phyloP scores from a whole-genome alignment of 2,113 vertebrate genomes.

The Chamaea fasciata region DNA sequence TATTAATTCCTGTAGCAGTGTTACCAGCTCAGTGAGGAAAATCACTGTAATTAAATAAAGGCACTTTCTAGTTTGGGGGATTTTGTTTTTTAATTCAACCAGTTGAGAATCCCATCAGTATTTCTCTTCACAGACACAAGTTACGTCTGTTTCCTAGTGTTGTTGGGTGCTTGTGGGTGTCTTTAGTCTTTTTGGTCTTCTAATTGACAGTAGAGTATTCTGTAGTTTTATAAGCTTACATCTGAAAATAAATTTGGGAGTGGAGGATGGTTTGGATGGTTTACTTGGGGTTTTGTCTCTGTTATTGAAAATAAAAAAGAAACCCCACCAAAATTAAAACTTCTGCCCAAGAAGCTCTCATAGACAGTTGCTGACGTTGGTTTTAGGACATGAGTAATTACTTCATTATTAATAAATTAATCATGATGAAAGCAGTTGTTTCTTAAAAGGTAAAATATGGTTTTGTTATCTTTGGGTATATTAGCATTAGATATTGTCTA shows the following conservation, averaged over 20 bases:
- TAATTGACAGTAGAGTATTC: background rate
- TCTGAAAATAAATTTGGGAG: background rate
- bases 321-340: background rate
- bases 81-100: background rate
- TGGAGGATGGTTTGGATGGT: background rate
- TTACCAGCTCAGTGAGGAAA: background rate
- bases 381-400: background rate
- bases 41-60: background rate
- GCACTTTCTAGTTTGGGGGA: background rate
- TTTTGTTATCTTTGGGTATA: background rate
- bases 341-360: background rate
- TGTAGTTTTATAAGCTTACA: background rate
- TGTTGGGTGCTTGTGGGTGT: background rate
- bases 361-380: background rate
- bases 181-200: background rate
- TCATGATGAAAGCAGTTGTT: background rate
- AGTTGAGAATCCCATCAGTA: background rate
- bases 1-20: background rate
- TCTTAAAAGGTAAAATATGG: background rate
- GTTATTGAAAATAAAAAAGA: background rate
- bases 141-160: background rate
- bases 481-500: background rate
- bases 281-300: background rate
- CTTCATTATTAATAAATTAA: background rate
- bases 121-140: background rate